Evolutionary conservation across 1,140 invertebrate genomes (phyloP).

Genomic region (Solenopsis fugax): DNA sequence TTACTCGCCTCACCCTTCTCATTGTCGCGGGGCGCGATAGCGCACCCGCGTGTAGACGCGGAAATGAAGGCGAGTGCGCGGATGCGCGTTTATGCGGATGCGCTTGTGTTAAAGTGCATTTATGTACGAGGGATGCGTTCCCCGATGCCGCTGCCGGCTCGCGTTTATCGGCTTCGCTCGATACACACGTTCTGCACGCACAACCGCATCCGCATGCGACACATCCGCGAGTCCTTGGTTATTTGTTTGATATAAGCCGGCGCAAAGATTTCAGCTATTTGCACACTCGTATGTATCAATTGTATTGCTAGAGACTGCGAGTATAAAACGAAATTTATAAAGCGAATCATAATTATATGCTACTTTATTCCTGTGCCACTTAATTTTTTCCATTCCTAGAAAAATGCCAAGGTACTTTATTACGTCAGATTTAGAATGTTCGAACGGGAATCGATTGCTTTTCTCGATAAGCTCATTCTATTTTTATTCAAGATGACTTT

Average conservation of each 20-base stretch:
- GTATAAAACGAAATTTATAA: not conserved
- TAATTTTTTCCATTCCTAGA: not conserved
- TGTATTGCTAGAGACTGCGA: not conserved
- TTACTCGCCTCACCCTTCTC: conserved; percentile 50
- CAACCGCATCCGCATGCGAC: conserved; percentile 43
- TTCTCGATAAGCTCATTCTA: not conserved
- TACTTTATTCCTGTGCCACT: not conserved
- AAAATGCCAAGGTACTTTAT: not conserved
- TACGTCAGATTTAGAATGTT: not conserved
- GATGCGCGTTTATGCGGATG: not conserved
- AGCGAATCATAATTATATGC: conserved; percentile 4
- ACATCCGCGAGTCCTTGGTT: conserved; percentile 40
- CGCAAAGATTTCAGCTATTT: conserved; percentile 41
- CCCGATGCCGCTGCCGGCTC: not conserved
- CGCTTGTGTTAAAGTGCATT: not conserved
- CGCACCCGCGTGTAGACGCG: conserved; percentile 5
- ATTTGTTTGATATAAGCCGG: conserved; percentile 54
- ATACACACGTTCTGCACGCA: conserved; percentile 52
- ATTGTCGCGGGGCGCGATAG: conserved; percentile 20
- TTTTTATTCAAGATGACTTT: not conserved
- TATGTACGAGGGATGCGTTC: not conserved
- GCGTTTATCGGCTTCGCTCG: conserved; percentile 34
- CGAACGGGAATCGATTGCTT: not conserved
- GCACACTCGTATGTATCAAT: conserved; percentile 12
- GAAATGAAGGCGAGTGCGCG: conserved; percentile 40